A percentile compares a stretch with the other conserved stretches of the same genome.
Evolutionary conservation across 2,113 vertebrate genomes (phyloP).

Genomic region (Cathartes aura): DNA sequence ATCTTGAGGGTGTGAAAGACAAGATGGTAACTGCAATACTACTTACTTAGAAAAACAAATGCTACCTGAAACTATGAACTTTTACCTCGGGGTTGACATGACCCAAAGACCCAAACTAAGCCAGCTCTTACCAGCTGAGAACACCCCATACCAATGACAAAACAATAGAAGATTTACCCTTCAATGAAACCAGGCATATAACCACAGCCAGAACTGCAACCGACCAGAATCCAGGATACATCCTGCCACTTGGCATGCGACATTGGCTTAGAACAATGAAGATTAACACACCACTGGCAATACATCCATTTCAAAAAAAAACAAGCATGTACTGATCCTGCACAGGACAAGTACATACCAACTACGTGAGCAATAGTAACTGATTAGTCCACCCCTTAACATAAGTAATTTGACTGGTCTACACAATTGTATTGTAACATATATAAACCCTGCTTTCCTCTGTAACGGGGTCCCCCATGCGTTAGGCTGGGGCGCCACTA

Average conservation of each 20-base stretch:
- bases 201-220: accelerated
- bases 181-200: background rate
- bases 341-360: background rate
- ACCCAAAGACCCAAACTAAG: background rate
- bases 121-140: background rate
- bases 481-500: background rate
- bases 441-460: background rate
- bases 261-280: background rate
- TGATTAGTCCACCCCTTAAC: background rate
- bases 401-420: background rate
- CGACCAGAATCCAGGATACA: background rate
- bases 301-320: too few relatives aligned
- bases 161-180: background rate
- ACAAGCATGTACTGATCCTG: background rate
- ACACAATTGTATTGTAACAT: background rate
- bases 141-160: background rate
- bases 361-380: background rate
- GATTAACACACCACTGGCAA: background rate
- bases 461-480: too few relatives aligned
- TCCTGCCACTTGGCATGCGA: accelerated
- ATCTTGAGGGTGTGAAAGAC: background rate
- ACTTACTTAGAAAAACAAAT: background rate
- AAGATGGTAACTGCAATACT: background rate
- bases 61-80: background rate
- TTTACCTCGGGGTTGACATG: background rate